Evolutionary conservation across 1,140 invertebrate genomes (phyloP).

Genomic region (Euschistus heros): DNA sequence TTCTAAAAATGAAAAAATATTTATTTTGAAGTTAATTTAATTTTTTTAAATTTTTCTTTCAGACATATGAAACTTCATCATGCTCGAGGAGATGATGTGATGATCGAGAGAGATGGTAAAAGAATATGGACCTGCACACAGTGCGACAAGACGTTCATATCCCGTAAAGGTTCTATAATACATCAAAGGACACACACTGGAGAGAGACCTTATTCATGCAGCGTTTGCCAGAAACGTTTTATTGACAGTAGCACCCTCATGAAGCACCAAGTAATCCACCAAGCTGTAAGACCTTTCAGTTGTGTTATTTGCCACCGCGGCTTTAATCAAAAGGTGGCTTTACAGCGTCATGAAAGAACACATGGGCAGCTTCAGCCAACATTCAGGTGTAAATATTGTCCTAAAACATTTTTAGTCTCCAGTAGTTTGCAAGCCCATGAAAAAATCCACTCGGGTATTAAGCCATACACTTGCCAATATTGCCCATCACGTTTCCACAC

Average conservation of each 20-base stretch:
- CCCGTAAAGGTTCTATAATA: constrained; percentile 30
- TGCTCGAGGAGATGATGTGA: constrained; percentile 22
- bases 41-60: constrained; percentile 12
- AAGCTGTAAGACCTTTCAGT: constrained; percentile 30
- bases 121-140: constrained; percentile 27
- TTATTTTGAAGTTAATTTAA: neutral
- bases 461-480: constrained; percentile 29
- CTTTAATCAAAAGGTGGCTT: constrained; percentile 29
- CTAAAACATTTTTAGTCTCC: constrained; percentile 27
- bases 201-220: constrained; percentile 36
- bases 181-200: constrained; percentile 36
- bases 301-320: constrained; percentile 26
- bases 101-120: constrained; percentile 26
- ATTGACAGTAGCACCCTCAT: constrained; percentile 30
- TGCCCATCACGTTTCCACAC: constrained; percentile 33
- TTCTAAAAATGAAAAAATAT: no score
- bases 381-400: constrained; percentile 28
- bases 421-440: constrained; percentile 29
- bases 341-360: constrained; percentile 28
- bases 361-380: constrained; percentile 25
- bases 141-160: constrained; percentile 27
- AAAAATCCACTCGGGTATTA: constrained; percentile 30
- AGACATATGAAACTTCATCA: constrained; percentile 26
- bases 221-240: constrained; percentile 40
- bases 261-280: constrained; percentile 29